Conservation (phyloP, 2,888 invertebrate genomes). For the Harpagoxenus sublaevis region DNA sequence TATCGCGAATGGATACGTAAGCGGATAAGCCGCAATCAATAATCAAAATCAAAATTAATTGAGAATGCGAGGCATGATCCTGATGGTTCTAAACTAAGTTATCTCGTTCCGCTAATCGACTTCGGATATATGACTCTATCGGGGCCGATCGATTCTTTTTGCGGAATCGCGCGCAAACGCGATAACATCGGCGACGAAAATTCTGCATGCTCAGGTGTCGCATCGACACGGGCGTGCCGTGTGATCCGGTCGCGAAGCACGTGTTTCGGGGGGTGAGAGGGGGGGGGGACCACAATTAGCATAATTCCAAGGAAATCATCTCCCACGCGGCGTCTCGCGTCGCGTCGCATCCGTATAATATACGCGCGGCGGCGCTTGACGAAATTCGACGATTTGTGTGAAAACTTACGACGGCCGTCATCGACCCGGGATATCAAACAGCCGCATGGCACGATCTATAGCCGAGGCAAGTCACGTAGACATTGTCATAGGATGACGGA, state of each 20-base stretch:
- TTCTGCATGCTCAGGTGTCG: constrained; percentile 36
- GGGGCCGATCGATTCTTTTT: constrained; percentile 11
- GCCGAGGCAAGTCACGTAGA: constrained; percentile 78
- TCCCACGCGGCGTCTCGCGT: constrained; percentile 69
- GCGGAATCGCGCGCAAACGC: background rate
- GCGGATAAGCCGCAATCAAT: background rate
- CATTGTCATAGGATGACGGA: constrained; percentile 20
- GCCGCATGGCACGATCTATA: constrained; percentile 58
- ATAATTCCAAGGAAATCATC: constrained; percentile 85
- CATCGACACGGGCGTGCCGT: constrained; percentile 39
- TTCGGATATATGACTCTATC: constrained; percentile 18
- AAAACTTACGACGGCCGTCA: constrained; percentile 74
- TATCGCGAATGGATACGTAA: background rate
- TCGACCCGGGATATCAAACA: constrained; percentile 77
- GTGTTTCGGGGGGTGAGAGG: constrained; percentile 73
- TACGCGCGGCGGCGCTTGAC: constrained; percentile 55
- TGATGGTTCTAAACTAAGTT: background rate
- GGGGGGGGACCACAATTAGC: constrained; percentile 79
- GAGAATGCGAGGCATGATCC: background rate
- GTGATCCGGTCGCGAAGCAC: constrained; percentile 20
- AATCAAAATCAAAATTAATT: background rate
- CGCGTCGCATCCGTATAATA: background rate
- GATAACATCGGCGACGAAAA: constrained; percentile 46
- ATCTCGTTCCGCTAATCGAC: constrained; percentile 22
- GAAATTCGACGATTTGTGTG: constrained; percentile 77